A percentile compares a stretch with the other conserved stretches of the same genome.
Evolutionary conservation across 2,888 invertebrate genomes (phyloP).

Genomic region (Serripes groenlandicus): DNA sequence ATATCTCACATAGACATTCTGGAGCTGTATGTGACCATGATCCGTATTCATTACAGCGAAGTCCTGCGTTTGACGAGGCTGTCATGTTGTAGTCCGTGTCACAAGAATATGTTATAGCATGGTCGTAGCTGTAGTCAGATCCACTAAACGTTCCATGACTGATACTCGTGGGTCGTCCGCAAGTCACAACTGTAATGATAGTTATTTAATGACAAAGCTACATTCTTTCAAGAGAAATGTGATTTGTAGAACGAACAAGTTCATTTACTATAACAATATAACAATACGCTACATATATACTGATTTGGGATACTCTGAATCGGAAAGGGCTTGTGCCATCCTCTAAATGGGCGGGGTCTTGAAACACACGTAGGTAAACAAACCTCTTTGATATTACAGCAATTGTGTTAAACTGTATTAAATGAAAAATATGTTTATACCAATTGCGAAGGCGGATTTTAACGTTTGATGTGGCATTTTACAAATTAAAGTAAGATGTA

Average conservation of each 20-base stretch:
- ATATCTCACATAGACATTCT: not conserved
- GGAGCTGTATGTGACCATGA: not conserved
- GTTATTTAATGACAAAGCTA: not conserved
- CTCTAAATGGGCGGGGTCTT: too few species aligned
- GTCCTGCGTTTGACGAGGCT: not conserved
- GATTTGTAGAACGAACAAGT: not conserved
- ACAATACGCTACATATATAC: not conserved
- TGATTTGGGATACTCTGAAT: not conserved
- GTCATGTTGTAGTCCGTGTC: not conserved
- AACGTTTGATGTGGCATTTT: too few species aligned
- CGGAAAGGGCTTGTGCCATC: too few species aligned
- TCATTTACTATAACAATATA: not conserved
- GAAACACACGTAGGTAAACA: too few species aligned
- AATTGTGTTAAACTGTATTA: too few species aligned
- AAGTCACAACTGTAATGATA: not conserved
- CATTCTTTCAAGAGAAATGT: not conserved
- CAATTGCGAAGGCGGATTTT: too few species aligned
- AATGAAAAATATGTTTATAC: too few species aligned
- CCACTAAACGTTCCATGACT: not conserved
- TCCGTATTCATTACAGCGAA: not conserved
- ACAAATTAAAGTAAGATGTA: too few species aligned
- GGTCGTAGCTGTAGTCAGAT: not conserved
- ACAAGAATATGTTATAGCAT: not conserved
- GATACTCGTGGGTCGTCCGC: not conserved
- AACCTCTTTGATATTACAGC: too few species aligned